Evolutionary conservation across 2,888 invertebrate genomes (phyloP), one percentile per base, ranked within the genome.

Genomic region (Spisula subtruncata): DNA sequence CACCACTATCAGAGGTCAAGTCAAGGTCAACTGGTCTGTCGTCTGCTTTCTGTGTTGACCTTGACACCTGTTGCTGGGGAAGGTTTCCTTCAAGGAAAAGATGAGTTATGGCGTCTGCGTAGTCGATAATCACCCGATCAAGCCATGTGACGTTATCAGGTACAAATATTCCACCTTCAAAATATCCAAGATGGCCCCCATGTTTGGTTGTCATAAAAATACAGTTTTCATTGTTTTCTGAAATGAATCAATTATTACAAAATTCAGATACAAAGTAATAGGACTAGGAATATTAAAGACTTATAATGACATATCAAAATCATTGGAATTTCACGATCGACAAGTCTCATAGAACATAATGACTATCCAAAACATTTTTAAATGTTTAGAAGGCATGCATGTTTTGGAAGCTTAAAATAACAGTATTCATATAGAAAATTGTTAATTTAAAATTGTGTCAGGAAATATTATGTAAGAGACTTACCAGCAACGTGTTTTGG

Each of bases 171-270:
- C 98, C 98, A 16, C 99, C 99, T 97, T 99, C 99, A 96, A 99
- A 99, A 97, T 98, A 99, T 32, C 99, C 99, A 93, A 99, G 97
- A 97, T 99, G 99, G 5, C 99, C 99, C 18, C 99, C 99, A 96
- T 99, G 99, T 16, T 98, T 98, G 41, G 98, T 97, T 96, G 98
- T 98, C 87, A 99, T 97, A 96, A 98, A 98, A 94, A 98, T 97
- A 86, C 96, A 94, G 75, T 96, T 95, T 46, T 95, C 94, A 87
- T 94, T 91, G 8, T 90, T 93, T 86, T 93, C 96, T 96, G 94
- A 25, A 94, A 93, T 46, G 16, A 51, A 56, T n/a, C 41, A 32
- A 60, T 20, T 60, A 60, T 60, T 0, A 66, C 51, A 51, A 14
- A 51, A 16, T 51, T 51, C 10, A 51, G 14, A 51, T 1, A 41